Evolutionary conservation across 2,113 vertebrate genomes (phyloP), one percentile per base, ranked within the genome.

Genomic region (Ariopsis seemanni): DNA sequence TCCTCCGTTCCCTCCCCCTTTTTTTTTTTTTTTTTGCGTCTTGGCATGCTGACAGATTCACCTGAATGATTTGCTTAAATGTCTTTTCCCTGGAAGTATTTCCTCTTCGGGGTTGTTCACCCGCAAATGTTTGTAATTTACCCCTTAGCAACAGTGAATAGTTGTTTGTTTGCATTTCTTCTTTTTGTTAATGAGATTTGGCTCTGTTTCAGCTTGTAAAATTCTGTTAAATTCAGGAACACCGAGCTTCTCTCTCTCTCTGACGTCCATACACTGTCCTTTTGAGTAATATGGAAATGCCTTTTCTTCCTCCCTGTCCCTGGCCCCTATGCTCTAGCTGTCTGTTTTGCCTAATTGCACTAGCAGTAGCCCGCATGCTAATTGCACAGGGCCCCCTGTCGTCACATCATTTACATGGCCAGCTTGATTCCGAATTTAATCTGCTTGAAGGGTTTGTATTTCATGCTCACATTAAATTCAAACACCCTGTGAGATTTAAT

Each of bases 381-480:
- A 96, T 95, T 95, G 93, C 93, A 93, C 87, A 83, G 90, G 89
- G 91, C 93, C 93, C 93, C 93, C 94, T 93, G 93, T 95, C 93
- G 93, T 93, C 94, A 94, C 94, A 94, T 95, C 94, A 95, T 95
- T 95, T 95, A 95, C 95, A 95, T 95, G 94, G 94, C 93, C 94
- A 93, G 93, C 95, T 95, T 95, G 94, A 95, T 95, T 95, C 93
- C 90, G 91, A 95, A 94, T 95, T 95, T 93, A 95, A 95, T 95
- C 94, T 95, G 92, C 94, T 95, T 95, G 93, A 95, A 96, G 95
- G 95, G 93, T 94, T 95, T 95, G 94, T 91, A 94, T 95, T 95
- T 96, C 95, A 96, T 94, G 94, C 95, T 94, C 94, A 94, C 94
- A 95, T 95, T 95, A 94, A 95, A 95, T 95, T 94, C 94, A 93